Percentiles rank a stretch among this genome's conserved stretches.
These are phyloP conservation scores for Tokudaia muenninki DNA, from an alignment of 2,797 vertebrate species.

Conservation along the genomic window DNA sequence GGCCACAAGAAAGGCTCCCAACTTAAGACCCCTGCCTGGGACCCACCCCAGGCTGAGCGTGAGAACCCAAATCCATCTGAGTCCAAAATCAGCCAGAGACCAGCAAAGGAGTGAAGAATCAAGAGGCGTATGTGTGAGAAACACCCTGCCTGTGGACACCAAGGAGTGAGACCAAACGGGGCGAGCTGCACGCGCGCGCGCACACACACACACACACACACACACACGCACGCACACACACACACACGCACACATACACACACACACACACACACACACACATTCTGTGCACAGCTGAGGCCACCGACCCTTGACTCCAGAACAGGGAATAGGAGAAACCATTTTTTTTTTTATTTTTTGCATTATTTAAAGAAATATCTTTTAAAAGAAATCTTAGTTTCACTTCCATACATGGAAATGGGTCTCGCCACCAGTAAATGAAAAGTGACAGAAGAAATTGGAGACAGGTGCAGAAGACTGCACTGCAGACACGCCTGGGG, in stretches of 20 bases:
- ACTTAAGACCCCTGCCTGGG: neutral
- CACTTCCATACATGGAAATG: neutral
- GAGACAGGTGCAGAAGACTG: neutral
- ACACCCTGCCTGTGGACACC: too few species aligned
- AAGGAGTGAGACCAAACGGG: neutral
- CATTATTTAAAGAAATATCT: neutral
- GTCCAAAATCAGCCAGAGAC: neutral
- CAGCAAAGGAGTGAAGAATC: neutral
- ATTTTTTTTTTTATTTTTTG: neutral
- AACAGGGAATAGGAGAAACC: neutral
- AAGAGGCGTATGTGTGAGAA: neutral
- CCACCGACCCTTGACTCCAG: fast-evolving
- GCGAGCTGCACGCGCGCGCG: neutral
- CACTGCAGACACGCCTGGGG: neutral
- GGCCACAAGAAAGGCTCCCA: neutral
- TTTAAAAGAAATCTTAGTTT: neutral
- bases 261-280: neutral
- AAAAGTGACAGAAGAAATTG: neutral
- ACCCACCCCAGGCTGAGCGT: neutral
- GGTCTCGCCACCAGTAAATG: neutral
- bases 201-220: too few species aligned
- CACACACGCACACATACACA: neutral
- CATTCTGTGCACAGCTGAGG: neutral
- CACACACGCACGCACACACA: neutral
- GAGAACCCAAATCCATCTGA: neutral